Conservation (phyloP, 2,888 invertebrate genomes). For the Luffia ferchaultella region DNA sequence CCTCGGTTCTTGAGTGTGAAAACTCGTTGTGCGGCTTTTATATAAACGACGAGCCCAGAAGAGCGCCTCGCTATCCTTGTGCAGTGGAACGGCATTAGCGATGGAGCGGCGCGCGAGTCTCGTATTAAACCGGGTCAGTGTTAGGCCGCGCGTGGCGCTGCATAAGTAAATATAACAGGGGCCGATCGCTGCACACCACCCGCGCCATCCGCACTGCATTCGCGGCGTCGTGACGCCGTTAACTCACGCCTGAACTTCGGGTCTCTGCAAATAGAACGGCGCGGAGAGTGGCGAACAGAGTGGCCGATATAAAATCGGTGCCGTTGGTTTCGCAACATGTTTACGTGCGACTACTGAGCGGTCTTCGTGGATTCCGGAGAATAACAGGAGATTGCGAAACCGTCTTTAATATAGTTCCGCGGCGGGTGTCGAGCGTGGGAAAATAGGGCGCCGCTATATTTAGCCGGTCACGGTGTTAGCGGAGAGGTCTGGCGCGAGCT, state of each 20-base stretch:
- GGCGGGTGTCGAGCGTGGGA: conserved; percentile 38
- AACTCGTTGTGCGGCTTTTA: too few species aligned
- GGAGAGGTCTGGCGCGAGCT: conserved; percentile 9
- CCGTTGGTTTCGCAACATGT: conserved; percentile 39
- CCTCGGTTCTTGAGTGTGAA: too few species aligned
- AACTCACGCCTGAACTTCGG: too few species aligned
- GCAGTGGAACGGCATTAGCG: neutral
- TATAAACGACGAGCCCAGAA: too few species aligned
- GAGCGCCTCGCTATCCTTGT: neutral
- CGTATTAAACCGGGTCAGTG: conserved; percentile 62
- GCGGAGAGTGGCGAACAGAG: conserved; percentile 25
- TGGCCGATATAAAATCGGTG: conserved; percentile 26
- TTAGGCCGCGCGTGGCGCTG: conserved; percentile 53
- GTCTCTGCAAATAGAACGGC: neutral
- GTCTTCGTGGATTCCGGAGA: conserved; percentile 37
- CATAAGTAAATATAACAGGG: conserved; percentile 39
- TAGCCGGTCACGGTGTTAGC: conserved; percentile 16
- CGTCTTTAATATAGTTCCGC: conserved; percentile 24
- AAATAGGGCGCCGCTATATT: conserved; percentile 42
- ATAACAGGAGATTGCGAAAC: conserved; percentile 35
- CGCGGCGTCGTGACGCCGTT: too few species aligned
- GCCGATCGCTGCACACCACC: conserved; percentile 15
- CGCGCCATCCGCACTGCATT: conserved; percentile 21
- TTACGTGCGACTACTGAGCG: conserved; percentile 32
- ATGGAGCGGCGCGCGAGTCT: too few species aligned